Base-by-base conservation (phyloP, 2,888 invertebrate species). In the Eristalis arbustorum region DNA sequence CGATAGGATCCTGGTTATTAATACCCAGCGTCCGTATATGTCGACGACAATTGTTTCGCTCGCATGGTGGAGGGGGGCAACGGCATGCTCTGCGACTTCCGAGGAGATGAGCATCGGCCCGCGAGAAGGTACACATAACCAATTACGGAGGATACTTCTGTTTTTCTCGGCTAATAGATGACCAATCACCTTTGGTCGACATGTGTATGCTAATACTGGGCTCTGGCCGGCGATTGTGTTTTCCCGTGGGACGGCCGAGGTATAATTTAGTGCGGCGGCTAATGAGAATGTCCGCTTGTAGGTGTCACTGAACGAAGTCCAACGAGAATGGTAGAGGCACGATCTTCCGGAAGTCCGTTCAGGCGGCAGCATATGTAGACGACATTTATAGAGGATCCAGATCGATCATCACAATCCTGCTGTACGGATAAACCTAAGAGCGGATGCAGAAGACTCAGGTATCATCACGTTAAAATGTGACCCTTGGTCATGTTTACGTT, bases 1-100 rank as follows among this genome's bases (percentile, higher is more conserved):
- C 78, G 83, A 87, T 87, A 87, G 72, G 75, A 87, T 87, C 83
- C 83, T 68, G 74, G 78, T 87, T 87, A 87, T 87, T 87, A 87
- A 83, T 87, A 68, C 79, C 68, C 75, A 75, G 72, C 71, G 49
- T 37, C 79, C 72, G 75, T 79, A 61, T 56, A 72, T 23, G 22
- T 72, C 31, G 71, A 75, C 74, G 87, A 87, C 87, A 78, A 75
- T 85, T 78, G 69, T 75, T 81, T 37, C 42, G 28, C 40, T 31
- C 64, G 31, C 42, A 14, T 2, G 1, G 37, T 22, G 64, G 57
- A 8, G 18, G 49, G 49, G 18, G 49, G 18, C 49, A 18, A 8
- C 37, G 37, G 37, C 37, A 37, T 37, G 37, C 37, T 37, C 13
- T 18, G 49, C 18, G 49, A 22, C 49, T 49, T 18, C 18, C 49